Percentiles rank a stretch among this genome's conserved stretches.
Conservation (phyloP, 2,797 vertebrate species). For the Ctenopoma multispine region DNA sequence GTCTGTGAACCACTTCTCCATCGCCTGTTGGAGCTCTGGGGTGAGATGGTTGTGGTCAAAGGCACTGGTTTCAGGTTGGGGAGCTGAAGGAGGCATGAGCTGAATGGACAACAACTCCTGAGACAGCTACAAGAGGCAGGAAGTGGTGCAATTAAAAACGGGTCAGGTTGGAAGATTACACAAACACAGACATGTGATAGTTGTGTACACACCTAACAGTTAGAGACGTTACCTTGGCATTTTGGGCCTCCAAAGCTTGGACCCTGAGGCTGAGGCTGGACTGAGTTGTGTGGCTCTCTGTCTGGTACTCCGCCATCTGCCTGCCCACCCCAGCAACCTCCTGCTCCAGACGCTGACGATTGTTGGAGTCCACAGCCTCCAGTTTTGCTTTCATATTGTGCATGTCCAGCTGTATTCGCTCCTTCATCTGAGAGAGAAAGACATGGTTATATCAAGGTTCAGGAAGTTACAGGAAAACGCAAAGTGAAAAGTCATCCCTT, state of each 20-base stretch:
- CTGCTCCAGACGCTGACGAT: slow-evolving; percentile 47
- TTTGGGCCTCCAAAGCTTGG: slow-evolving; percentile 61
- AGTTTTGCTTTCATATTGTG: slow-evolving; percentile 42
- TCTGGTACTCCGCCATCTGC: slow-evolving; percentile 47
- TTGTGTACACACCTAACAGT: neutral
- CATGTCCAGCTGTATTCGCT: slow-evolving; percentile 50
- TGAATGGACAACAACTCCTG: slow-evolving; percentile 62
- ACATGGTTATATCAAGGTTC: neutral
- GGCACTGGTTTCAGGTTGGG: slow-evolving; percentile 34
- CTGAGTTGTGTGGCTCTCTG: slow-evolving; percentile 18
- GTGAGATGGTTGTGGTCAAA: slow-evolving; percentile 45
- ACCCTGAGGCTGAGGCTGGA: slow-evolving; percentile 50
- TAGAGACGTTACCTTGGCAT: slow-evolving; percentile 53
- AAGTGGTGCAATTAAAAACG: neutral
- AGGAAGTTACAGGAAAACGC: neutral
- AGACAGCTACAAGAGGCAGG: slow-evolving; percentile 54
- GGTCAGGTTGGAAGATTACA: neutral
- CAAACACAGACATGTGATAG: neutral
- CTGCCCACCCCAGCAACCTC: slow-evolving; percentile 35
- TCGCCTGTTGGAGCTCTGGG: slow-evolving; percentile 73
- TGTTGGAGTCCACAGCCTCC: slow-evolving; percentile 2
- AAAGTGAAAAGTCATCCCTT: neutral
- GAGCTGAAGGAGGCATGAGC: slow-evolving; percentile 33
- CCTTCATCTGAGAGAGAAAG: slow-evolving; percentile 54
- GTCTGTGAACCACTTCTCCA: slow-evolving; percentile 74